These are phyloP conservation scores for Tholera decimalis DNA, from an alignment of 2,888 invertebrate species.

Conservation along the genomic window DNA sequence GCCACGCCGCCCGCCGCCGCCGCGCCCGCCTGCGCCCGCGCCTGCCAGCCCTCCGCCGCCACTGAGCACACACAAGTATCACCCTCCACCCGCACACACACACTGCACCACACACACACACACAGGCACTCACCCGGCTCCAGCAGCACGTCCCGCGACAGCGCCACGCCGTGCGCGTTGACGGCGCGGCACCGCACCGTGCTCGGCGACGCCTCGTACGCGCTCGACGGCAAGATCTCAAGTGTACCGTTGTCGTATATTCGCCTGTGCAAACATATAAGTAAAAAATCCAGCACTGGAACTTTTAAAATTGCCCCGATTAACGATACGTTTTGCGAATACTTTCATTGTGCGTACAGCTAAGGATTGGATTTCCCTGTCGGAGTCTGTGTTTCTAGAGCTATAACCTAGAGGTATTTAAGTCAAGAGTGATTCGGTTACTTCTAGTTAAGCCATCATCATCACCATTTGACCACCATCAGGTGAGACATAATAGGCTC, in stretches of 20 bases:
- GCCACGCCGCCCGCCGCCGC: constrained; percentile 78
- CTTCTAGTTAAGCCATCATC: too few relatives aligned
- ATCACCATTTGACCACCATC: too few relatives aligned
- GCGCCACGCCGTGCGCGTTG: constrained; percentile 94
- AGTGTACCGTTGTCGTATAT: constrained; percentile 80
- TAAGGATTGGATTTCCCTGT: too few relatives aligned
- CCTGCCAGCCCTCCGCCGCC: constrained; percentile 75
- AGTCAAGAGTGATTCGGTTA: too few relatives aligned
- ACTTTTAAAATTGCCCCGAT: too few relatives aligned
- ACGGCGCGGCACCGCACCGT: constrained; percentile 93
- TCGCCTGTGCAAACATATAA: constrained; percentile 56
- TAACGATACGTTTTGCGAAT: too few relatives aligned
- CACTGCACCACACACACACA: neutral
- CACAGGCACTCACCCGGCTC: constrained; percentile 90
- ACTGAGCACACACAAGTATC: constrained; percentile 63
- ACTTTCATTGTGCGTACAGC: too few relatives aligned
- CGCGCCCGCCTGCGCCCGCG: constrained; percentile 63
- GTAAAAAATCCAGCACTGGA: too few relatives aligned
- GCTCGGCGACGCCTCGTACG: constrained; percentile 37
- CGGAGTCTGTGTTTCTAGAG: too few relatives aligned
- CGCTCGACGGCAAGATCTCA: constrained; percentile 73
- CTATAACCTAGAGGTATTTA: too few relatives aligned
- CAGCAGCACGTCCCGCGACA: constrained; percentile 94
- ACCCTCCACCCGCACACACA: neutral
- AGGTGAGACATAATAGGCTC: too few relatives aligned